These are phyloP conservation scores for Macrotis lagotis DNA, from an alignment of 2,113 vertebrate genomes.

Conservation along the genomic window DNA sequence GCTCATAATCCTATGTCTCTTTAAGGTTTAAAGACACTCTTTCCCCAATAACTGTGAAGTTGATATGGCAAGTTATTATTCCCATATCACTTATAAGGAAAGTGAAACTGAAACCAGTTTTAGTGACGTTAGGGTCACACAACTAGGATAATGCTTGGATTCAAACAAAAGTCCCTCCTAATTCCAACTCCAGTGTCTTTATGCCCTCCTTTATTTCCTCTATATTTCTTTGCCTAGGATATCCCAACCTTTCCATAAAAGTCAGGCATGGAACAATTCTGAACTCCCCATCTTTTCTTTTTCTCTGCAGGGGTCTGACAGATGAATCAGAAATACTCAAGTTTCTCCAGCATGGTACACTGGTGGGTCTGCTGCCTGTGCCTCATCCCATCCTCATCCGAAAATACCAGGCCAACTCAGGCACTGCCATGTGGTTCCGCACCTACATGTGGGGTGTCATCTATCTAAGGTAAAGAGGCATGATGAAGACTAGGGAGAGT, in stretches of 20 bases:
- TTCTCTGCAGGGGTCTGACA: slow-evolving; percentile 90
- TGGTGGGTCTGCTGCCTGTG: slow-evolving; percentile 96
- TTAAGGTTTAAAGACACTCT: neutral
- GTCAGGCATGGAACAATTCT: neutral
- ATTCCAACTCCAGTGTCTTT: neutral
- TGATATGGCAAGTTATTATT: neutral
- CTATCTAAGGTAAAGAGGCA: slow-evolving; percentile 91
- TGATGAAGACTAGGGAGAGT: neutral
- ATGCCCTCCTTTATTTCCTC: neutral
- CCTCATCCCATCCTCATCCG: slow-evolving; percentile 99
- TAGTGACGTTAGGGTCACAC: neutral
- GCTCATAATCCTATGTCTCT: neutral
- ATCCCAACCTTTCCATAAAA: neutral
- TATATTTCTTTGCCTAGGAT: neutral
- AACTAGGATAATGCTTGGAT: neutral
- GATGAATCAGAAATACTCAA: slow-evolving; percentile 98
- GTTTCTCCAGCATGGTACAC: slow-evolving; percentile 96
- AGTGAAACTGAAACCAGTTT: neutral
- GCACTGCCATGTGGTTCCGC: slow-evolving; percentile 99
- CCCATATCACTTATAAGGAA: neutral
- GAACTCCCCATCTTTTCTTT: neutral
- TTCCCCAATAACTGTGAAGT: neutral
- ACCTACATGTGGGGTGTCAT: slow-evolving; percentile 99
- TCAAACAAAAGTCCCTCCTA: neutral
- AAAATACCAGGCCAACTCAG: slow-evolving; percentile 98